These are phyloP conservation scores for Leptopterna dolabrata DNA, from an alignment of 2,888 invertebrate species.

Conservation along the genomic window DNA sequence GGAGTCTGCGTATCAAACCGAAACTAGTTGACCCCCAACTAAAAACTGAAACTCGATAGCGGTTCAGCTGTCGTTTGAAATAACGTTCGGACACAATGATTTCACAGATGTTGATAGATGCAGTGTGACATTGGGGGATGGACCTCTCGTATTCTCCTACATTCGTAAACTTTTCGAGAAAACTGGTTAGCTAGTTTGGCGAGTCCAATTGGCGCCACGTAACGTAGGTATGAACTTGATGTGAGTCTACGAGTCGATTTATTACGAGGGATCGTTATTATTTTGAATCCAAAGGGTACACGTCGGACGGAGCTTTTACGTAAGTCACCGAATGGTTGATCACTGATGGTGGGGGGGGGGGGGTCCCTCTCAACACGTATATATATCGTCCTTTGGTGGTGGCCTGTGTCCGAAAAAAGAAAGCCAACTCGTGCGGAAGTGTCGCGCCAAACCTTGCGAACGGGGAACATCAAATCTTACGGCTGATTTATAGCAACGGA, in stretches of 20 bases:
- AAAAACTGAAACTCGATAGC: too few species aligned
- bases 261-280: not conserved
- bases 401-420: slow-evolving; percentile 19
- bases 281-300: not conserved
- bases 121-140: too few species aligned
- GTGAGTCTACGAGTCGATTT: not conserved
- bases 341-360: not conserved
- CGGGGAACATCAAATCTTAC: too few species aligned
- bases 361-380: not conserved
- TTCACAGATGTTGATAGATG: too few species aligned
- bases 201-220: not conserved
- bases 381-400: not conserved
- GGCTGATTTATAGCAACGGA: too few species aligned
- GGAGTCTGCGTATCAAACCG: too few species aligned
- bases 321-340: not conserved
- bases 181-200: not conserved
- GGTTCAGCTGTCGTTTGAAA: too few species aligned
- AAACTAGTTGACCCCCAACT: too few species aligned
- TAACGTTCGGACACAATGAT: too few species aligned
- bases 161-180: too few species aligned
- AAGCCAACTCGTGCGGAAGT: slow-evolving; percentile 18
- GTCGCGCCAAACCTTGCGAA: not conserved
- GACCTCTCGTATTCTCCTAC: too few species aligned
- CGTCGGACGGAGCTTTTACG: not conserved
- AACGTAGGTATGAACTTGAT: not conserved